phyloP scores from a whole-genome alignment of 2,888 invertebrate species.

The Ganaspis brasiliensis region DNA sequence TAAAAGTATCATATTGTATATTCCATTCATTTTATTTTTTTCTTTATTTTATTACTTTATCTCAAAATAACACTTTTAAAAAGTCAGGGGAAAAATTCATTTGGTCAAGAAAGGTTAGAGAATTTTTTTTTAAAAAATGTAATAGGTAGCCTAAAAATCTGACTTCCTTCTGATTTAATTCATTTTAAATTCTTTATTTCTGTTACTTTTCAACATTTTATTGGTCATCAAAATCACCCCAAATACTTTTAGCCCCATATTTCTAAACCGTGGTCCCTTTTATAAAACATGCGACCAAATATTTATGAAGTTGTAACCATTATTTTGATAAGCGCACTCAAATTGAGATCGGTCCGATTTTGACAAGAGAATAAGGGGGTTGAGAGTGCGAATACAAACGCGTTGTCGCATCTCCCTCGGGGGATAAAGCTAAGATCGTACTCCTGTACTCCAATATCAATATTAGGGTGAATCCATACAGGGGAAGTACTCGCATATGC shows the following conservation, averaged over 20 bases:
- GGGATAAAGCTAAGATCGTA: constrained; percentile 70
- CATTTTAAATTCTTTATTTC: neutral
- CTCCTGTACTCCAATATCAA: constrained; percentile 76
- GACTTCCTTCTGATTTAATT: too few species aligned
- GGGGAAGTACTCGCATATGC: constrained; percentile 46
- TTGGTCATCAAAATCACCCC: constrained; percentile 9
- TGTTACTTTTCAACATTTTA: neutral
- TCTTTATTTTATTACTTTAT: too few species aligned
- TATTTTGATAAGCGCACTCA: constrained; percentile 79
- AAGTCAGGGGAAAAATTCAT: too few species aligned
- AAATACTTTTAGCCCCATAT: constrained; percentile 57
- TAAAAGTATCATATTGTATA: too few species aligned
- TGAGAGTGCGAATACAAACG: constrained; percentile 79
- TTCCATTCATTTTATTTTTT: too few species aligned
- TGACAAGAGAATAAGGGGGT: constrained; percentile 50
- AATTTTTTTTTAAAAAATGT: too few species aligned
- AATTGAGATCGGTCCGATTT: constrained; percentile 65
- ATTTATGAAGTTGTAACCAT: constrained; percentile 80
- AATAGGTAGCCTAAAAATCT: too few species aligned
- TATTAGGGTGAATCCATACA: constrained; percentile 65
- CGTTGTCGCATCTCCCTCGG: constrained; percentile 71
- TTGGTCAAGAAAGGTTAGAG: too few species aligned
- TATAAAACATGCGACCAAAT: constrained; percentile 73
- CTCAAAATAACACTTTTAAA: too few species aligned
- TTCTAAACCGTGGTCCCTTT: constrained; percentile 72